Evolutionary conservation across 2,113 vertebrate genomes (phyloP), one percentile per base, ranked within the genome.

Genomic region (Macaca nemestrina): DNA sequence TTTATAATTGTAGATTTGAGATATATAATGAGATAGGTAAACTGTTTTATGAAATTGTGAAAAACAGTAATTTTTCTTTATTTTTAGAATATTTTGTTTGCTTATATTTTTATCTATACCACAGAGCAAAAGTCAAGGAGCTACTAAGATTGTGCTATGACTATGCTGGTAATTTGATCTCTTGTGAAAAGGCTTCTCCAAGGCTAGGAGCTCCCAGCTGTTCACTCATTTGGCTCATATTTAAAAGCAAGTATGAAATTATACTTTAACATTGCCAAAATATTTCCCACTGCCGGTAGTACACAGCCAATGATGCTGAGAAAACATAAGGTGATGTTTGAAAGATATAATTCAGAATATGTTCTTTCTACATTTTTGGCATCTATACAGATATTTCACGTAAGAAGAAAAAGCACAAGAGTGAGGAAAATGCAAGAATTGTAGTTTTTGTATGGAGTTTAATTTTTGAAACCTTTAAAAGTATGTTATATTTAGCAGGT

Each of bases 211-310:
- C 91, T 94, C 95, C 97, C 97, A 98, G 97, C 97, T 99, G 98
- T 98, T 98, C 95, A 83, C 75, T 70, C 98, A 97, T 97, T 98
- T 98, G 98, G 97, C 97, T 98, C 94, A 90, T 83, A 97, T 92
- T 86, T 93, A 98, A 95, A 90, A 97, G 88, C 25, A 3, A 4
- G 45, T 93, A 97, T 96, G 97, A 98, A 97, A 97, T 91, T 38
- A 82, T 8, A 1, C 70, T 80, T 85, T 38, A 30, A 55, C 86
- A 50, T 70, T 98, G 98, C 98, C 98, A 98, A 98, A 94, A 95
- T 94, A 87, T 96, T 84, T 94, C 97, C 94, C 86, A 90, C 55
- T 93, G 89, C 75, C 48, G 88, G 17, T 5, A 64, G 18, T 67
- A 14, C 27, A 45, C 11, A 95, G 92, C 89, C 95, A 97, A 3